Evolutionary conservation across 1,140 invertebrate genomes (phyloP).

Genomic region (Euschistus heros): DNA sequence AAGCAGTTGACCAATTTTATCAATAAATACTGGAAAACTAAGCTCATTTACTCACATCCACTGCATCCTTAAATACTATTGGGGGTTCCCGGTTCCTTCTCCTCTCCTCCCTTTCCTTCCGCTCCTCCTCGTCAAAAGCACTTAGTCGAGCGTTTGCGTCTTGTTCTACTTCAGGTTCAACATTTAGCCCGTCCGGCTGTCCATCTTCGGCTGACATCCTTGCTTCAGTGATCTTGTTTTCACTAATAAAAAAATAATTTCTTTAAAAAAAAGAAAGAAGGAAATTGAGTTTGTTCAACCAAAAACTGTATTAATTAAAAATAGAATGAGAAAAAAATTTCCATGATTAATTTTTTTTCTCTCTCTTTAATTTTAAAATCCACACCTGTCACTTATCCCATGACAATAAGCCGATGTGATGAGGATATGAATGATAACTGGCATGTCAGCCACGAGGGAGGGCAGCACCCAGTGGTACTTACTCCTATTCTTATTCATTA

Average conservation of each 20-base stretch:
- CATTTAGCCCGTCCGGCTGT: constrained; percentile 24
- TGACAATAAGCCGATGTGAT: too few relatives aligned
- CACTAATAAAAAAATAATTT: neutral
- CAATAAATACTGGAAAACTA: neutral
- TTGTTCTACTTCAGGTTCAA: constrained; percentile 38
- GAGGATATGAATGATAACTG: too few relatives aligned
- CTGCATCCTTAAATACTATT: constrained; percentile 63
- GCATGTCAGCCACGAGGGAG: too few relatives aligned
- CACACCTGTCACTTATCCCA: too few relatives aligned
- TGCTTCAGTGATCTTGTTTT: neutral
- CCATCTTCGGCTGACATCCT: constrained; percentile 27
- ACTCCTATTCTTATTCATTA: too few relatives aligned
- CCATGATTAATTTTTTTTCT: too few relatives aligned
- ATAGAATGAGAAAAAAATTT: too few relatives aligned
- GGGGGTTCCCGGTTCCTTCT: constrained; percentile 68
- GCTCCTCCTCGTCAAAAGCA: constrained; percentile 50
- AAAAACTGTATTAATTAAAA: neutral
- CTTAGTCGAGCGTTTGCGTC: constrained; percentile 18
- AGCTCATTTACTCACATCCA: constrained; percentile 48
- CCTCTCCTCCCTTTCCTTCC: constrained; percentile 52
- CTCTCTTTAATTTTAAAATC: too few relatives aligned
- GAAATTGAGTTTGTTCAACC: neutral
- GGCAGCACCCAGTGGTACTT: too few relatives aligned
- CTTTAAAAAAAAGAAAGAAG: neutral
- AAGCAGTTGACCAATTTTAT: constrained; percentile 9